Base-by-base conservation (phyloP, 2,113 vertebrate genomes). In the Cacatua alba region DNA sequence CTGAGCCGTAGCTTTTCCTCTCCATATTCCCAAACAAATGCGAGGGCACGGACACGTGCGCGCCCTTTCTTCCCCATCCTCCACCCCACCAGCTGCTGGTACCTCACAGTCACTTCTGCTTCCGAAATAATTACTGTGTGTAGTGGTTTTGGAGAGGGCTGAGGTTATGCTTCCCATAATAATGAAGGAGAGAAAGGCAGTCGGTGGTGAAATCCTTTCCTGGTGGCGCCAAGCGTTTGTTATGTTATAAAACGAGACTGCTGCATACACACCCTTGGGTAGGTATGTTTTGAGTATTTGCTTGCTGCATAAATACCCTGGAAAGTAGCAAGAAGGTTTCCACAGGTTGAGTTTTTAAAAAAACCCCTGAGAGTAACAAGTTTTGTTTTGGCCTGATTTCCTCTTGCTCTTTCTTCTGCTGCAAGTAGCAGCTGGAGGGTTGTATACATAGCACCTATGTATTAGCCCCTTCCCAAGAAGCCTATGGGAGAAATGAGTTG, bases 31-130 rank as follows among this genome's bases (percentile, higher is more conserved):
- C 65, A 37, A 53, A 53, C 0, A 13, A 48, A 88, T 13, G 18
- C 1, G 2, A 20, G 41, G 68, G 41, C 74, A 43, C 2, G 6
- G 67, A 33, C 31, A 49, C 7, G 10, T 24, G 37, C 0, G 3
- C 0, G 2, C 52, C 46, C 46, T 35, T 41, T 82, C 49, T 64
- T 87, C 33, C 76, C 55, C 62, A 37, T 48, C 76, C 69, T 52
- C n/a, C 78, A 25, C 57, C 33, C 41, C 48, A 10, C 39, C 91
- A 80, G 91, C 85, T 67, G 80, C 37, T 55, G 52, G 60, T 49
- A 79, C 74, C 62, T 68, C 20, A 60, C 31, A 78, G 46, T 19
- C 78, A 10, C 48, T 72, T 79, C 43, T 72, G 52, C 71, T 78
- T 52, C 10, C 0, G 8, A 31, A 82, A 60, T 81, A 65, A 86